These are phyloP conservation scores for Cottoperca gobio DNA, from an alignment of 2,797 vertebrate species.

Conservation along the genomic window DNA sequence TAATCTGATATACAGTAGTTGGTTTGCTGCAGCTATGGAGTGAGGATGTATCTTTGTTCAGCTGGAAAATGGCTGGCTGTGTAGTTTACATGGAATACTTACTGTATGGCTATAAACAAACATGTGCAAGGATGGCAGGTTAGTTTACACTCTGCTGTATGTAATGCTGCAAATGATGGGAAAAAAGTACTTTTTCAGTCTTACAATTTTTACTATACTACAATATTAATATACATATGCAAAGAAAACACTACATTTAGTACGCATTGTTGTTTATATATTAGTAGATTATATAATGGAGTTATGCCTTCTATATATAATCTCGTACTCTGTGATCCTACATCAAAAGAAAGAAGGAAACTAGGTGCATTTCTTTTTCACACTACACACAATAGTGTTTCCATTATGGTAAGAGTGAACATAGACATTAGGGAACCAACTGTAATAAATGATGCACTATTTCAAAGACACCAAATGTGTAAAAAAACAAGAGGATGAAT, in stretches of 20 bases:
- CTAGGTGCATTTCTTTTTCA: neutral
- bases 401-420: neutral
- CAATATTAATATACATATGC: neutral
- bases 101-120: conserved; percentile 18
- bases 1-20: conserved; percentile 8
- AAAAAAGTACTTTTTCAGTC: neutral
- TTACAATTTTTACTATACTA: no score
- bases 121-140: conserved; percentile 6
- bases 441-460: conserved; percentile 3
- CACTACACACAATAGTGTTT: neutral
- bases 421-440: neutral
- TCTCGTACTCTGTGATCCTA: neutral
- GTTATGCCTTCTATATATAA: neutral
- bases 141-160: conserved; percentile 14
- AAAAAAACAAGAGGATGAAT: conserved; percentile 5
- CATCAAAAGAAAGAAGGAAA: conserved; percentile 7
- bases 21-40: conserved; percentile 5
- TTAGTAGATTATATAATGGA: conserved; percentile 4
- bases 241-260: neutral
- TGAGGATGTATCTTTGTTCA: conserved; percentile 30
- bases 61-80: conserved; percentile 22
- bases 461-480: conserved; percentile 15
- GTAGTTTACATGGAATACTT: conserved; percentile 11
- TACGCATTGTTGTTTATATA: neutral
- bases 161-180: neutral